Percentiles rank a stretch among this genome's conserved stretches.
These are phyloP conservation scores for Macaria notata DNA, from an alignment of 2,888 invertebrate species.

Conservation along the genomic window DNA sequence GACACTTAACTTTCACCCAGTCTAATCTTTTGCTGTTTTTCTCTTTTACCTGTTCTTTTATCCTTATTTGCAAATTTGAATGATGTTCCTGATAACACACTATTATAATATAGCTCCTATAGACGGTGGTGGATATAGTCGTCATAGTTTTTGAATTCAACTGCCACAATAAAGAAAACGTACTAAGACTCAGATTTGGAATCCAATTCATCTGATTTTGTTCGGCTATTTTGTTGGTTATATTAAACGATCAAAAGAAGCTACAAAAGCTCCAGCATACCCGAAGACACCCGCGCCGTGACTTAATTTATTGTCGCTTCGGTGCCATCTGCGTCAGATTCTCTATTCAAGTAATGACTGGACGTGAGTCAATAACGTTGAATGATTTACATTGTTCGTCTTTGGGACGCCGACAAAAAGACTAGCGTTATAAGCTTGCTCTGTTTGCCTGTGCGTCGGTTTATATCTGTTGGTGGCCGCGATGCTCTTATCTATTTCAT, in stretches of 20 bases:
- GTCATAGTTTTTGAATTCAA: no score
- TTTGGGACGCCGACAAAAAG: neutral
- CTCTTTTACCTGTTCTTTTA: no score
- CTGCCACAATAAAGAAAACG: no score
- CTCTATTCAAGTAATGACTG: slow-evolving; percentile 54
- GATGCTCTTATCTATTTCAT: no score
- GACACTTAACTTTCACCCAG: slow-evolving; percentile 56
- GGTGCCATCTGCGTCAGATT: slow-evolving; percentile 60
- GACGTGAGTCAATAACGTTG: slow-evolving; percentile 60
- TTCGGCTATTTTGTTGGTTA: slow-evolving; percentile 38
- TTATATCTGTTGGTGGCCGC: no score
- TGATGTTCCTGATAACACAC: no score
- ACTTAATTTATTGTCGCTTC: slow-evolving; percentile 61
- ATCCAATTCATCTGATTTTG: neutral
- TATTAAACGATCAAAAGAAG: slow-evolving; percentile 44
- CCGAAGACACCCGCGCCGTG: slow-evolving; percentile 44
- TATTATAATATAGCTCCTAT: no score
- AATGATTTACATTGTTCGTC: slow-evolving; percentile 54
- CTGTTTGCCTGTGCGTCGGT: no score
- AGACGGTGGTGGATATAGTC: no score
- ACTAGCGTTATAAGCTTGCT: no score
- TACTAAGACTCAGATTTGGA: no score
- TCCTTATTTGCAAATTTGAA: no score
- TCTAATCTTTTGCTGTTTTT: slow-evolving; percentile 34
- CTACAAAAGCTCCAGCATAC: slow-evolving; percentile 43